Base-by-base conservation (phyloP, 1,140 invertebrate species). In the Globodera rostochiensis region DNA sequence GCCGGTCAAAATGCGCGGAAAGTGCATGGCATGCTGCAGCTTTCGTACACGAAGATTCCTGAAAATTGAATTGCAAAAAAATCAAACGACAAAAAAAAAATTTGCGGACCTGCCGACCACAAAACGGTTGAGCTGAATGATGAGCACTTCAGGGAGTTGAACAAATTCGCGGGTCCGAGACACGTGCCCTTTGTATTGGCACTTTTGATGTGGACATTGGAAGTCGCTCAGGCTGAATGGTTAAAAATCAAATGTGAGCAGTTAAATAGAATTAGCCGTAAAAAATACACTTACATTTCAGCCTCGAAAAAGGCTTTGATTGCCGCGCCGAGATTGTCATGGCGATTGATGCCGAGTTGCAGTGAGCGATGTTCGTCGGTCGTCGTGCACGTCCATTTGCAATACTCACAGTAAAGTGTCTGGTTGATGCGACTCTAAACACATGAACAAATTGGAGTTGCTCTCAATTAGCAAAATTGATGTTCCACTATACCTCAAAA, bases 101-200 rank as follows among this genome's bases (percentile, higher is more conserved):
- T 74, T 67, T 36, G 36, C 36, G 36, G 66, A 88, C 87, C 45
- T 73, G 47, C 88, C 85, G 69, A 83, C 84, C 6, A 75, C 73
- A 80, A 87, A 88, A 57, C 87, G 73, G 73, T 86, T 88, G 4
- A 88, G 75, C 64, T 87, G 87, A 49, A 88, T 66, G 8, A 88
- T 64, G 8, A 88, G 70, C 36, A 90, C 83, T 11, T 84, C 77
- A 13, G 87, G 87, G 4, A 88, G 74, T 11, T 84, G 64, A 6
- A 73, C 66, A 25, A 79, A 79, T 70, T 82, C 74, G n/a, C 53
- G 81, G 6, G 57, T 47, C 46, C 75, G 79, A 13, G 46, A 36
- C 5, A 80, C 79, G 15, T 69, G 74, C 19, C 86, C 88, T 1
- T 21, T 71, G 45, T 82, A 21, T 13, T 66, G 45, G 69, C 87